Conservation (phyloP, 1,140 invertebrate species). For the Drosophila mojavensis region DNA sequence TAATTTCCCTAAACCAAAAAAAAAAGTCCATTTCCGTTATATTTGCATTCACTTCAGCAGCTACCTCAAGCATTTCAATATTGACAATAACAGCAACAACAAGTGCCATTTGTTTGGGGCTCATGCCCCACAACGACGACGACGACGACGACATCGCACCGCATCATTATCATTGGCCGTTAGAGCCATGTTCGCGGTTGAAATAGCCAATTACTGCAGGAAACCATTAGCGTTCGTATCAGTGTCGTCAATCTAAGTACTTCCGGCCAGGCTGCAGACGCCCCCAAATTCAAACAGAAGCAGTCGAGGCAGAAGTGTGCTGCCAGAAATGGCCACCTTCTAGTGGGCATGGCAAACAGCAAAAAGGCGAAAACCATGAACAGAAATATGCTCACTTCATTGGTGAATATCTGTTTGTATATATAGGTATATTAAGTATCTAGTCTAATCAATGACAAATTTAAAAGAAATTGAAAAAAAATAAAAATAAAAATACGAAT, state of each 20-base stretch:
- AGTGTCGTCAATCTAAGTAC: slow-evolving; percentile 26
- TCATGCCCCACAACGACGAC: neutral
- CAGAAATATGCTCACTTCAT: slow-evolving; percentile 8
- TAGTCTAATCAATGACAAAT: slow-evolving; percentile 11
- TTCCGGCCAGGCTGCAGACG: slow-evolving; percentile 21
- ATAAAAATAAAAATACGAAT: too few relatives aligned
- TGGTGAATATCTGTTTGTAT: neutral
- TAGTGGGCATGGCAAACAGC: neutral
- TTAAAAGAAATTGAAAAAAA: neutral
- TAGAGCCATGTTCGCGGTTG: slow-evolving; percentile 9
- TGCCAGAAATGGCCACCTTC: too few relatives aligned
- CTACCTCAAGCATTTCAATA: too few relatives aligned
- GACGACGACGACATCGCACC: slow-evolving; percentile 1
- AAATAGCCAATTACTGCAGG: slow-evolving; percentile 27
- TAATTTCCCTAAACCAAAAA: neutral
- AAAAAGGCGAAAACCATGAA: neutral
- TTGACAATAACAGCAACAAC: slow-evolving; percentile 50
- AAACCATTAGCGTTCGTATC: slow-evolving; percentile 24
- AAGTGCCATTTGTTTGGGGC: slow-evolving; percentile 7
- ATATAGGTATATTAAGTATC: neutral
- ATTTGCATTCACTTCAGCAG: neutral
- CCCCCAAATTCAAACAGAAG: neutral
- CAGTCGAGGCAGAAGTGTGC: too few relatives aligned
- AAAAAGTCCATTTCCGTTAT: too few relatives aligned
- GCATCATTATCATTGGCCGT: slow-evolving; percentile 9